Evolutionary conservation across 92 coral and sea anemone species (phyloP), one percentile per base, ranked within the genome.

Genomic region (Ricordea florida): DNA sequence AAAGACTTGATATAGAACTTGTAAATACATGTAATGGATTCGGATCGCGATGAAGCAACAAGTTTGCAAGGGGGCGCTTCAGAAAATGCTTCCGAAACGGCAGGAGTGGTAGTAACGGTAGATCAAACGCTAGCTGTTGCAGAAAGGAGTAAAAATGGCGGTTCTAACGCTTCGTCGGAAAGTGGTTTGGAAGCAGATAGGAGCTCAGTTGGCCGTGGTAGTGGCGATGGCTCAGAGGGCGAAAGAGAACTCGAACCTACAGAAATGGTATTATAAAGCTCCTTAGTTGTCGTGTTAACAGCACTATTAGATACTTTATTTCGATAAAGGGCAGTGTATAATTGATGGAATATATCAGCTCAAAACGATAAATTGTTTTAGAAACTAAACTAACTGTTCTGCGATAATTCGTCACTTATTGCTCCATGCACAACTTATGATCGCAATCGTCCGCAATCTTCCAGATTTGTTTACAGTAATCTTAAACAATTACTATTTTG

Each of bases 71-170:
- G 55, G 14, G 84, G 69, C 51, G 44, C 84, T 46, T 82, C 69
- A 17, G 92, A 81, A 59, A 74, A 67, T 61, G 68, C 67, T 33
- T 89, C 92, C 10, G 89, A 85, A 52, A 86, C 67, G 47, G 70
- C 61, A 59, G 88, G 80, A 57, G 70, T 69, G 47, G 85, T 77
- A 47, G 38, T 67, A 58, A 59, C 62, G 20, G 60, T 75, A 34
- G 97, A 88, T 11, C 75, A 88, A 22, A 27, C 60, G 41, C 45
- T 82, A 57, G 74, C 85, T 17, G 83, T 71, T n/a, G 67, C 93
- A 79, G 92, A 84, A 29, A 89, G 80, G 80, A 82, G 80, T 59
- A 87, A 87, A 81, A 81, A 76, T 87, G 92, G 92, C 59, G 82
- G 41, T 15, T 34, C 88, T 0, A 72, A 82, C 29, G 74, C 86